Evolutionary conservation across 2,113 vertebrate species (phyloP).

Genomic region (Xenopus borealis): DNA sequence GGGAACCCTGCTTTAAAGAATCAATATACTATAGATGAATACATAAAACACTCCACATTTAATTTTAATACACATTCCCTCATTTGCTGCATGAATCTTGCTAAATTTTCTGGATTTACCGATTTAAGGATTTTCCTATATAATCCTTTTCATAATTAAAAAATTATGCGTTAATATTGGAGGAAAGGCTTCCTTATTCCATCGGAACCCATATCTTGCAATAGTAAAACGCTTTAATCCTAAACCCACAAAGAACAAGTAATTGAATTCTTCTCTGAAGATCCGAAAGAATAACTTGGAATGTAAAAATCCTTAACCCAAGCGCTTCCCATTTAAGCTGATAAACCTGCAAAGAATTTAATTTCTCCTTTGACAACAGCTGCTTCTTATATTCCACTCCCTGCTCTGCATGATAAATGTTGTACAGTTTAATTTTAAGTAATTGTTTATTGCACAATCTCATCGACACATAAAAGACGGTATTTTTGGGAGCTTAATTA

Average conservation of each 20-base stretch:
- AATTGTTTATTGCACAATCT: slow-evolving; percentile 6
- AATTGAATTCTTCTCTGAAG: not conserved
- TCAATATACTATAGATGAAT: no score
- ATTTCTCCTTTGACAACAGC: not conserved
- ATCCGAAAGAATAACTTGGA: not conserved
- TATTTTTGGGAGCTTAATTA: slow-evolving; percentile 2
- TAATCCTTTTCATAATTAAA: no score
- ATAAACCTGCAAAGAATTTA: not conserved
- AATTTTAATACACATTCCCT: no score
- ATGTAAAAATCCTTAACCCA: not conserved
- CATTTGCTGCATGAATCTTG: no score
- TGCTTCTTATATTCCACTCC: not conserved
- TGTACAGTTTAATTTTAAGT: not conserved
- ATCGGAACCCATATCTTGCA: not conserved
- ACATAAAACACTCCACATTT: no score
- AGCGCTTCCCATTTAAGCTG: not conserved
- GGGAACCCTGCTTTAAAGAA: no score
- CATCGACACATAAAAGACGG: not conserved
- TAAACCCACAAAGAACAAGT: not conserved
- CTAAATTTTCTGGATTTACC: no score
- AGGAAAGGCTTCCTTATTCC: not conserved
- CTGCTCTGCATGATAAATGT: not conserved
- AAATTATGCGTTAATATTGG: no score
- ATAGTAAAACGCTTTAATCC: not conserved
- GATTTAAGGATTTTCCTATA: no score